These are phyloP conservation scores for Gnathonemus echidnorhynchus DNA, from an alignment of 2,113 vertebrate species.

Conservation along the genomic window DNA sequence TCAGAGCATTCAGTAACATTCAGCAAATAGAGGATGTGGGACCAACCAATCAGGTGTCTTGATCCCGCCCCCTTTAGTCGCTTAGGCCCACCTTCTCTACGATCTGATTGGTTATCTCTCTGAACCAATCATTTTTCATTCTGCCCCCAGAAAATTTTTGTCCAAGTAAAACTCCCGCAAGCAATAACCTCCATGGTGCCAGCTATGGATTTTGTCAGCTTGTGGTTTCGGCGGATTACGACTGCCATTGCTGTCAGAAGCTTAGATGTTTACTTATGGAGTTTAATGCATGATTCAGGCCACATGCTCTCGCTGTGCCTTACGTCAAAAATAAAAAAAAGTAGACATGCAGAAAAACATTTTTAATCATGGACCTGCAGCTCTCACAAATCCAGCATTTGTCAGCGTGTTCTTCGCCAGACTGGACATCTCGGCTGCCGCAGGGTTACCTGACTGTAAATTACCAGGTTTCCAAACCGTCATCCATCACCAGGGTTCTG, in stretches of 20 bases:
- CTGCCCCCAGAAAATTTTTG: too few relatives aligned
- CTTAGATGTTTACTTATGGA: not conserved
- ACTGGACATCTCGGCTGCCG: not conserved
- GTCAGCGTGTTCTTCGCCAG: not conserved
- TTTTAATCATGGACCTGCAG: not conserved
- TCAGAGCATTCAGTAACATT: not conserved
- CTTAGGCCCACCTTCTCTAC: too few relatives aligned
- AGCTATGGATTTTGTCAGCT: not conserved
- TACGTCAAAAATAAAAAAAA: not conserved
- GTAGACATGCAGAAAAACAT: not conserved
- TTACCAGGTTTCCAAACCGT: not conserved
- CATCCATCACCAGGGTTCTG: conserved; percentile 12
- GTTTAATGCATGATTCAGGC: not conserved
- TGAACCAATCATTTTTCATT: too few relatives aligned
- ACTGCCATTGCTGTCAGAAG: not conserved
- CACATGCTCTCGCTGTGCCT: not conserved
- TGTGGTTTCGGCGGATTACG: not conserved
- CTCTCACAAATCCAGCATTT: not conserved
- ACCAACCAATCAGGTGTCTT: too few relatives aligned
- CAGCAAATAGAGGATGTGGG: too few relatives aligned
- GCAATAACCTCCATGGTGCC: not conserved
- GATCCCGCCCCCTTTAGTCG: too few relatives aligned
- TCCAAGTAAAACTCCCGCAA: not conserved
- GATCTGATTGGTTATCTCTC: too few relatives aligned
- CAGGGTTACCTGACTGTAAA: not conserved